These are phyloP conservation scores for Sphyrna mokarran DNA, from an alignment of 2,113 vertebrate genomes.

Conservation along the genomic window DNA sequence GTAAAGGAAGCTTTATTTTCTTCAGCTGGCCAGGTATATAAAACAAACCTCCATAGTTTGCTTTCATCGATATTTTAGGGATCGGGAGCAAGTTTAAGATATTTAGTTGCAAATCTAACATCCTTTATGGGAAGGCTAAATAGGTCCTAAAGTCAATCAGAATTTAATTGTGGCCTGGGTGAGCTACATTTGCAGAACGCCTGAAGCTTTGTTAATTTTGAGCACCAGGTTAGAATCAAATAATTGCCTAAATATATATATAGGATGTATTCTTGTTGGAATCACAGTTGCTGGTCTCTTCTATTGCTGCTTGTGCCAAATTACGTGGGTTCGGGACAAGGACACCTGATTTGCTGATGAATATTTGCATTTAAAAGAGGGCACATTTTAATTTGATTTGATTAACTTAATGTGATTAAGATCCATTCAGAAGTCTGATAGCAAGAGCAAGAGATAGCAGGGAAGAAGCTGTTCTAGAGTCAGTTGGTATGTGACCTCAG, in stretches of 20 bases:
- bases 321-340: neutral
- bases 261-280: neutral
- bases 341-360: neutral
- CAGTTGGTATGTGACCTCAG: too few species aligned
- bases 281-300: neutral
- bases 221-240: neutral
- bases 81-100: neutral
- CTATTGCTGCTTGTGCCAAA: neutral
- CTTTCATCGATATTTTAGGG: neutral
- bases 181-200: neutral
- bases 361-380: too few species aligned
- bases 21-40: neutral
- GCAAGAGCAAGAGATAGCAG: too few species aligned
- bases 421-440: too few species aligned
- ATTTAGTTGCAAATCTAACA: neutral
- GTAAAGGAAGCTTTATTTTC: neutral
- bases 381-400: too few species aligned
- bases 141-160: neutral
- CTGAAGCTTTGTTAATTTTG: neutral
- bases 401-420: too few species aligned
- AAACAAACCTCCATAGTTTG: neutral
- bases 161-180: too few species aligned
- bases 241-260: neutral
- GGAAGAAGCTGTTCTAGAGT: too few species aligned
- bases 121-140: neutral